phyloP scores from a whole-genome alignment of 2,113 vertebrate species.

The Scytalopus superciliaris region DNA sequence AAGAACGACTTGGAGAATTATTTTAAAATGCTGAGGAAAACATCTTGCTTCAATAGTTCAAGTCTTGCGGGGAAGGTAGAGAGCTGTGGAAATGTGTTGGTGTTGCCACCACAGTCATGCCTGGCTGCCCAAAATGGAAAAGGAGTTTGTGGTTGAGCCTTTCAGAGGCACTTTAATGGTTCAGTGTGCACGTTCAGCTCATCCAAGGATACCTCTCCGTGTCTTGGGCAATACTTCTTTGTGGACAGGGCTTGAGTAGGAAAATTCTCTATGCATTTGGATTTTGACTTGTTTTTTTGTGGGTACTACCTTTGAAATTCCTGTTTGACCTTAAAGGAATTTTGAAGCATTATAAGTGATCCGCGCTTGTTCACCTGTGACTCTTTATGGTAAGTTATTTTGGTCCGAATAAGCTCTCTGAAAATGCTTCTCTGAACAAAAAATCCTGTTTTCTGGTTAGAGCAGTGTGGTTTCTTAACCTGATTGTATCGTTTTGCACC shows the following conservation, averaged over 20 bases:
- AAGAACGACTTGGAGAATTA: background rate
- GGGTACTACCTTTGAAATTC: background rate
- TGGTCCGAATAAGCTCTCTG: background rate
- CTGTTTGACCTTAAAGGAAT: background rate
- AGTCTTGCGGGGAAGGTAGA: background rate
- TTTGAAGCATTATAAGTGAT: background rate
- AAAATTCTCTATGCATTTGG: background rate
- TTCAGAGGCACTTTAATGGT: background rate
- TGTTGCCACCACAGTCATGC: background rate
- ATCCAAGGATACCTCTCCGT: background rate
- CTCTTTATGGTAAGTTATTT: background rate
- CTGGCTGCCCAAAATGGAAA: background rate
- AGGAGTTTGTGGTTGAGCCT: background rate
- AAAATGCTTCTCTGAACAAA: background rate
- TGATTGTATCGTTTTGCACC: rapidly evolving
- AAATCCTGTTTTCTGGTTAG: background rate
- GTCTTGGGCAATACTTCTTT: background rate
- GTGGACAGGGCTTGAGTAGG: background rate
- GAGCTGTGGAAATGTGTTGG: background rate
- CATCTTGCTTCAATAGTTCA: background rate
- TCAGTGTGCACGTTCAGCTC: background rate
- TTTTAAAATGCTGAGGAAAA: background rate
- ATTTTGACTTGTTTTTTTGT: background rate
- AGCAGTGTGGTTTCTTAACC: background rate
- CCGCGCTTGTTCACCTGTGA: background rate